These are phyloP conservation scores for Gallirallus australis DNA, from an alignment of 2,797 vertebrate species.

Conservation along the genomic window DNA sequence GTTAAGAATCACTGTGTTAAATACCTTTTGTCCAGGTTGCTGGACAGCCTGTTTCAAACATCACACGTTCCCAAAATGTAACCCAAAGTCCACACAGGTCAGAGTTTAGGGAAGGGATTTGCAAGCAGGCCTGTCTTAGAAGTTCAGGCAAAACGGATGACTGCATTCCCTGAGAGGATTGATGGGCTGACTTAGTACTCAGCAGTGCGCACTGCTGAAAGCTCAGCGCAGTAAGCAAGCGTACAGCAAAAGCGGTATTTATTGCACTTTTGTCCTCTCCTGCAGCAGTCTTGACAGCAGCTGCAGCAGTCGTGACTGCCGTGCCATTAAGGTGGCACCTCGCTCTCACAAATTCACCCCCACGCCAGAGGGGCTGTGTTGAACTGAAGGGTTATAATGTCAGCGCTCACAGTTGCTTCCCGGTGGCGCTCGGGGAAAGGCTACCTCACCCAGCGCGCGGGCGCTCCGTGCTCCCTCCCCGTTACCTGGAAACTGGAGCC, in stretches of 20 bases:
- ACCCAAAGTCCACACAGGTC: neutral
- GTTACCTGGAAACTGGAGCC: conserved; percentile 65
- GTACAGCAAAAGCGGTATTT: neutral
- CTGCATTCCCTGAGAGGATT: neutral
- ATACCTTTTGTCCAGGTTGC: neutral
- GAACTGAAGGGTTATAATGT: neutral
- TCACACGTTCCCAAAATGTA: neutral
- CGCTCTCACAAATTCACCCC: neutral
- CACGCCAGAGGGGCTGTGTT: neutral
- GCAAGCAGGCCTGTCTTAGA: neutral
- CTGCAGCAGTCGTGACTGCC: neutral
- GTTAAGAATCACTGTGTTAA: neutral
- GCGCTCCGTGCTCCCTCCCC: neutral
- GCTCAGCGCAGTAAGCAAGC: neutral
- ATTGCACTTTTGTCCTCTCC: neutral
- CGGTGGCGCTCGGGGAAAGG: neutral
- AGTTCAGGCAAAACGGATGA: neutral
- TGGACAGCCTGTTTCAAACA: neutral
- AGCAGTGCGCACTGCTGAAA: neutral
- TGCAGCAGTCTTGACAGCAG: neutral
- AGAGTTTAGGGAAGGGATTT: neutral
- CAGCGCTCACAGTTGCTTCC: neutral
- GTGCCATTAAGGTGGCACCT: neutral
- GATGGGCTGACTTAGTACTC: fast-evolving
- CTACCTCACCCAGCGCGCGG: neutral